These are phyloP conservation scores for Lamellibrachia satsuma DNA, from an alignment of 2,888 invertebrate species.

Conservation along the genomic window DNA sequence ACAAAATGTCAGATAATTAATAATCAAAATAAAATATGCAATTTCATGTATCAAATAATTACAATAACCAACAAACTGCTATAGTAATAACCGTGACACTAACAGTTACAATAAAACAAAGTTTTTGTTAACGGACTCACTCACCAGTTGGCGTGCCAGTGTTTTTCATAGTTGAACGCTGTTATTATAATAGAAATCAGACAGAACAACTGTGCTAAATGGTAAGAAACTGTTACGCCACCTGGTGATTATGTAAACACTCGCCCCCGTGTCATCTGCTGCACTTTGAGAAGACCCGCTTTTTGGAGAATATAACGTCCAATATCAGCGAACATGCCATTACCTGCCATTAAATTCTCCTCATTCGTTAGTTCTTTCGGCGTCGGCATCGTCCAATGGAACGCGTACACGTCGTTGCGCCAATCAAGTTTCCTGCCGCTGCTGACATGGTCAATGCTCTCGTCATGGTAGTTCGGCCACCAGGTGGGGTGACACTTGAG, in stretches of 20 bases:
- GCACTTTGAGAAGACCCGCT: slow-evolving; percentile 34
- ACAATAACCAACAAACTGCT: too few species aligned
- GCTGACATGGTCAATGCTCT: slow-evolving; percentile 45
- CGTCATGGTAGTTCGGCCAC: slow-evolving; percentile 52
- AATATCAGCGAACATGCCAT: slow-evolving; percentile 56
- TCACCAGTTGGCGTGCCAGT: neutral
- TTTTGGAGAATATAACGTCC: slow-evolving; percentile 51
- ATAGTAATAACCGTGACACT: too few species aligned
- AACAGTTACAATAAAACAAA: too few species aligned
- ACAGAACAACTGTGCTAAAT: neutral
- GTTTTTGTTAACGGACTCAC: too few species aligned
- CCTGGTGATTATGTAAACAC: neutral
- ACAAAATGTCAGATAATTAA: too few species aligned
- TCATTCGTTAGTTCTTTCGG: slow-evolving; percentile 52
- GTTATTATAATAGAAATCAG: neutral
- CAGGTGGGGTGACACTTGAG: slow-evolving; percentile 59
- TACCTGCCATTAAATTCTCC: slow-evolving; percentile 38
- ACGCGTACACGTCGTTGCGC: slow-evolving; percentile 54
- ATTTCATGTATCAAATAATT: too few species aligned
- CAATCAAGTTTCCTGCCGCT: slow-evolving; percentile 51
- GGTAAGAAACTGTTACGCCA: neutral
- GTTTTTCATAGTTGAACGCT: neutral
- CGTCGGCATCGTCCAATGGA: slow-evolving; percentile 61
- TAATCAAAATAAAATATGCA: too few species aligned
- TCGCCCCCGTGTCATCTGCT: neutral